Conservation (phyloP, 37 sponge, comb jelly and placozoan species). For the Eunapius fragilis region DNA sequence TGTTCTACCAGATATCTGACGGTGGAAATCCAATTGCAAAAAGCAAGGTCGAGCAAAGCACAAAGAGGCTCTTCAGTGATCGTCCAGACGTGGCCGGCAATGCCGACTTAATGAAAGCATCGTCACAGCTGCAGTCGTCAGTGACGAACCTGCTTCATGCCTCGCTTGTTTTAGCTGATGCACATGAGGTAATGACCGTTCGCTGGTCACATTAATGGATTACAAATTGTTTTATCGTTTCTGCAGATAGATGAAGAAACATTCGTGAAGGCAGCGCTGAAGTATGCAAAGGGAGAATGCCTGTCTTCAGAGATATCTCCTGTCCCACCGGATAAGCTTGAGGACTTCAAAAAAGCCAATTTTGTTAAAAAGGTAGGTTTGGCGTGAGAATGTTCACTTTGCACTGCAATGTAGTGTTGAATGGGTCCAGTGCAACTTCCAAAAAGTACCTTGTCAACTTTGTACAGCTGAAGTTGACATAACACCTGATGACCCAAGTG, state of each 20-base stretch:
- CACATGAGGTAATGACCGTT: conserved; percentile 13
- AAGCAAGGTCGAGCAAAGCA: conserved; percentile 15
- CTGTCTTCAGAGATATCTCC: background rate
- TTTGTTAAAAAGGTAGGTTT: conserved; percentile 36
- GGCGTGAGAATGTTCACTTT: too few species aligned
- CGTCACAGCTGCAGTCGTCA: conserved; percentile 4
- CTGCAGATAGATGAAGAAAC: conserved; percentile 42
- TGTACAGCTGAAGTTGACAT: background rate
- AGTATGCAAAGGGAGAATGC: conserved; percentile 36
- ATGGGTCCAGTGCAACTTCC: background rate
- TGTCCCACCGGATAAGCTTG: conserved; percentile 18
- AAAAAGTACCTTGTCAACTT: background rate
- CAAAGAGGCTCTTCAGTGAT: background rate
- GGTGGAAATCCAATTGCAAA: conserved; percentile 31
- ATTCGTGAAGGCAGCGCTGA: conserved; percentile 40
- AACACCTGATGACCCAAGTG: too few species aligned
- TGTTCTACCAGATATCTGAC: conserved; percentile 43
- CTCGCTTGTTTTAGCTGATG: background rate
- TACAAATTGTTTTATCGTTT: background rate
- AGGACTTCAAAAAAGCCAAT: conserved; percentile 41
- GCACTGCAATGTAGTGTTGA: background rate
- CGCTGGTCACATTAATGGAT: background rate
- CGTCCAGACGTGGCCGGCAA: background rate
- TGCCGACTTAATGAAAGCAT: background rate
- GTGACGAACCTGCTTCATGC: conserved; percentile 22